Conservation (phyloP, 2,888 invertebrate species). For the Tyria jacobaeae region DNA sequence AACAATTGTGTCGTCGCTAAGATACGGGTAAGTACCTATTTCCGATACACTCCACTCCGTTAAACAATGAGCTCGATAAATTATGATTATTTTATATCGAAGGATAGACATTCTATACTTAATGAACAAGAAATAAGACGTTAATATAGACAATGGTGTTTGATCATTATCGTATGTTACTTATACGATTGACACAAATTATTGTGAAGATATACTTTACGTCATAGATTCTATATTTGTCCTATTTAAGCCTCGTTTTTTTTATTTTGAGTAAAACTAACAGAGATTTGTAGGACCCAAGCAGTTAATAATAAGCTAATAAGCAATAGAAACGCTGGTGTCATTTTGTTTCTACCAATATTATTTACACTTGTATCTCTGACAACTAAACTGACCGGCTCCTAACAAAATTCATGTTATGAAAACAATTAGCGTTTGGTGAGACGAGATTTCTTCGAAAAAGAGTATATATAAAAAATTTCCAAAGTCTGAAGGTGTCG, state of each 20-base stretch:
- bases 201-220: background rate
- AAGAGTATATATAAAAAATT: too few relatives aligned
- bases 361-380: too few relatives aligned
- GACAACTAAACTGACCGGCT: background rate
- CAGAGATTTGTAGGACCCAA: too few relatives aligned
- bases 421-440: background rate
- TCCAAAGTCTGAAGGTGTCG: too few relatives aligned
- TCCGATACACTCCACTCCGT: slow-evolving; percentile 38
- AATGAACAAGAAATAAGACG: slow-evolving; percentile 37
- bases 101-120: slow-evolving; percentile 24
- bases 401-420: background rate
- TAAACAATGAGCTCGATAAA: slow-evolving; percentile 42
- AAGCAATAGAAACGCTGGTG: too few relatives aligned
- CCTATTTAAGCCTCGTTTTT: too few relatives aligned
- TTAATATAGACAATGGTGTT: slow-evolving; percentile 11
- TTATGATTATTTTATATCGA: slow-evolving; percentile 34
- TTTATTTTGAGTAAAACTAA: too few relatives aligned
- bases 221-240: background rate
- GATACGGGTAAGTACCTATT: slow-evolving; percentile 23
- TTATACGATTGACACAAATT: background rate
- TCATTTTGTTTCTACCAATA: too few relatives aligned
- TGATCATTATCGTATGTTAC: slow-evolving; percentile 16
- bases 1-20: slow-evolving; percentile 9
- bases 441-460: background rate
- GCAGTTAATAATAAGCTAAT: too few relatives aligned